A percentile compares a stretch with the other conserved stretches of the same genome.
Evolutionary conservation across 2,113 vertebrate genomes (phyloP).

Genomic region (human (Homo sapiens)): DNA sequence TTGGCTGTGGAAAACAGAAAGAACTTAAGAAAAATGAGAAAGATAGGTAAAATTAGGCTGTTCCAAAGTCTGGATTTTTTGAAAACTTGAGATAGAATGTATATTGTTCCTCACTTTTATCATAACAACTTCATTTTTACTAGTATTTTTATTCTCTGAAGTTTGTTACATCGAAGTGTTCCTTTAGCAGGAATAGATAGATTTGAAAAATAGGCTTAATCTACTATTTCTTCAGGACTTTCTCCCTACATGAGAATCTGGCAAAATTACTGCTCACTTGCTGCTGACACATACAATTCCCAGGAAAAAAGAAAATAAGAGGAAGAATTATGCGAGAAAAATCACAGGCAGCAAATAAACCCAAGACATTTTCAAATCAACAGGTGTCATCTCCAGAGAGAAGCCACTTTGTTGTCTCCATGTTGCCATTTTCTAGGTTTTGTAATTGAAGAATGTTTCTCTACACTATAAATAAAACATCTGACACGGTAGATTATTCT

Average conservation of each 20-base stretch:
- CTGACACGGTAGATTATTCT: background rate
- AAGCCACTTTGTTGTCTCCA: background rate
- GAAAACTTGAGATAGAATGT: background rate
- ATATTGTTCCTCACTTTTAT: background rate
- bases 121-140: background rate
- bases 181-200: background rate
- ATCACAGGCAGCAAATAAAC: background rate
- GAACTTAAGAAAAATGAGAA: background rate
- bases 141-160: background rate
- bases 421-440: background rate
- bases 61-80: background rate
- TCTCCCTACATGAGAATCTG: background rate
- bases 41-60: background rate
- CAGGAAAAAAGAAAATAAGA: background rate
- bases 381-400: slow-evolving; percentile 26
- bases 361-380: background rate
- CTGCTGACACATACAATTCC: background rate
- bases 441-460: background rate
- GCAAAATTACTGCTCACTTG: slow-evolving; percentile 17
- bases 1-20: background rate
- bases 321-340: background rate
- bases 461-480: background rate
- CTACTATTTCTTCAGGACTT: slow-evolving; percentile 9
- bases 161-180: background rate
- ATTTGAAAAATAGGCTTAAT: slow-evolving; percentile 29